Conservation (phyloP, 2,797 vertebrate genomes). For the Pelochelys cantorii region DNA sequence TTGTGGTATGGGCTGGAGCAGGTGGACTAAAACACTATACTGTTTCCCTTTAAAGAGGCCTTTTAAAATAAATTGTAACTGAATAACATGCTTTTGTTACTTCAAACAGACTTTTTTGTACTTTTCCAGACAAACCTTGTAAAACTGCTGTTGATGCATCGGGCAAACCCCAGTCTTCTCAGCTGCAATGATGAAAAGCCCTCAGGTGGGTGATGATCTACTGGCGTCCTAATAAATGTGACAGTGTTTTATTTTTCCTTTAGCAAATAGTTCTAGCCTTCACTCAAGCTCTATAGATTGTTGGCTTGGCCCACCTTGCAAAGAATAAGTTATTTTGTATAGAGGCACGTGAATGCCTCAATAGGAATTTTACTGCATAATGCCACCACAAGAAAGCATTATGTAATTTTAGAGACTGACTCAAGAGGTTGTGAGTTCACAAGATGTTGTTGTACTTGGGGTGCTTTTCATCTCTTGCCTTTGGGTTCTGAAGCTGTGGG, state of each 20-base stretch:
- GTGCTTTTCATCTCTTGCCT: neutral
- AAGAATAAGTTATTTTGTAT: neutral
- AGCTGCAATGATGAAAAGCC: slow-evolving; percentile 94
- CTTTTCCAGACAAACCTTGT: slow-evolving; percentile 88
- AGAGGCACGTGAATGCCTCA: neutral
- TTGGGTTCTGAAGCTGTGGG: neutral
- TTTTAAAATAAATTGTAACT: neutral
- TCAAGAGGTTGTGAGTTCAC: neutral
- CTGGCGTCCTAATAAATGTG: neutral
- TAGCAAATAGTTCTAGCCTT: neutral
- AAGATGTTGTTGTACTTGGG: neutral
- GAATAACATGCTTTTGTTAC: neutral
- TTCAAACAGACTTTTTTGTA: slow-evolving; percentile 42
- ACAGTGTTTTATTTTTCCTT: neutral
- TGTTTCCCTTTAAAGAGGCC: neutral
- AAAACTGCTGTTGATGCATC: slow-evolving; percentile 88
- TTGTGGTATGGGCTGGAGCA: neutral
- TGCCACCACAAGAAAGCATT: too few species aligned
- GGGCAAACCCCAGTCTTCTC: slow-evolving; percentile 89
- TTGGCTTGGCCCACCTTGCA: neutral
- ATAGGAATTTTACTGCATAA: neutral
- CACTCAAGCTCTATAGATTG: neutral
- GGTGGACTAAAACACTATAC: neutral
- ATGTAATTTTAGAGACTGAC: neutral
- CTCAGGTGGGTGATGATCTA: slow-evolving; percentile 85